phyloP scores from a whole-genome alignment of 1,140 invertebrate genomes.

The Pseudachorutes palmiensis region DNA sequence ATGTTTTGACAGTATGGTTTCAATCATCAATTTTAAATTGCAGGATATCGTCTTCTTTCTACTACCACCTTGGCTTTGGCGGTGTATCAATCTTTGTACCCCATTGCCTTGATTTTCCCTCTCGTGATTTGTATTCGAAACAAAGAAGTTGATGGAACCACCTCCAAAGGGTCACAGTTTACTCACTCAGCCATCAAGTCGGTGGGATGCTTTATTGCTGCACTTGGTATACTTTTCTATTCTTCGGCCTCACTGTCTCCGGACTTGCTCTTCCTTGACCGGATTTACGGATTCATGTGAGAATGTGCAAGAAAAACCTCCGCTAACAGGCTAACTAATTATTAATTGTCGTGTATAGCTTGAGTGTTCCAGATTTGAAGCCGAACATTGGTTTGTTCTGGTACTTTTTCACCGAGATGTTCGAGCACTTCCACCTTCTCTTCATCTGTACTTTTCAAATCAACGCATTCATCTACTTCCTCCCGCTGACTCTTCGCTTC shows the following conservation, averaged over 20 bases:
- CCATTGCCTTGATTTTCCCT: conserved; percentile 72
- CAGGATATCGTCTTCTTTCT: conserved; percentile 48
- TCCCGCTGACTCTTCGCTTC: conserved; percentile 78
- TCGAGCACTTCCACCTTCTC: conserved; percentile 90
- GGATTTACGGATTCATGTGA: conserved; percentile 79
- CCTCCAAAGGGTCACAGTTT: conserved; percentile 32
- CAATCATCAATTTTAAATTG: no score
- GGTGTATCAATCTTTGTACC: conserved; percentile 78
- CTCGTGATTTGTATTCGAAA: conserved; percentile 51
- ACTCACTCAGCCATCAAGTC: conserved; percentile 36
- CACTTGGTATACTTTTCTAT: conserved; percentile 41
- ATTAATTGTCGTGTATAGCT: conserved; percentile 51
- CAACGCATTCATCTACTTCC: conserved; percentile 84
- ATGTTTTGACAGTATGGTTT: no score
- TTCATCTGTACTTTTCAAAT: conserved; percentile 93
- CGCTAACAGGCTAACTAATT: no score
- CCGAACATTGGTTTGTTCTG: conserved; percentile 97
- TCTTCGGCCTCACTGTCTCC: conserved; percentile 47
- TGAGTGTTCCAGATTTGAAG: conserved; percentile 81
- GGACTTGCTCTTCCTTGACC: conserved; percentile 63
- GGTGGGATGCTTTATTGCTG: conserved; percentile 34
- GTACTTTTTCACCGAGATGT: conserved; percentile 99
- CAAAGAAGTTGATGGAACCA: conserved; percentile 34
- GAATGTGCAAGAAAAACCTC: no score
- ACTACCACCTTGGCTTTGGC: conserved; percentile 63